phyloP scores from a whole-genome alignment of 1,140 invertebrate species.

The Drosophila subpulchrella region DNA sequence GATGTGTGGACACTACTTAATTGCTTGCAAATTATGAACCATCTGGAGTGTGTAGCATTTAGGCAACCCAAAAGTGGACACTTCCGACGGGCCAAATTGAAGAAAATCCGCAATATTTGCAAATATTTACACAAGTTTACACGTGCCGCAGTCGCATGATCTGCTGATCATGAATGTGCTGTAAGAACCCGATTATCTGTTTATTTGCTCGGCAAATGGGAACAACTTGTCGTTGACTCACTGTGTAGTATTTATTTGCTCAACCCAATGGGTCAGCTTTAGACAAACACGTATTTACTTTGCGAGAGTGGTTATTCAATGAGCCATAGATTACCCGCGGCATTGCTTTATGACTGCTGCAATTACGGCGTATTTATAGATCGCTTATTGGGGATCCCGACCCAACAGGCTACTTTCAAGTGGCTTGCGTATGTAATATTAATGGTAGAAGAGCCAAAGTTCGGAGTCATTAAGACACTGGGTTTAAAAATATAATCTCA shows the following conservation, averaged over 20 bases:
- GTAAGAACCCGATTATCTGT: conserved; percentile 1
- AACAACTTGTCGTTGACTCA: conserved; percentile 19
- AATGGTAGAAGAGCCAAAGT: background rate
- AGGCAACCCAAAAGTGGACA: conserved; percentile 48
- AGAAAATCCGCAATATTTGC: conserved; percentile 45
- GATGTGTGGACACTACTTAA: conserved; percentile 62
- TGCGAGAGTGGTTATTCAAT: conserved; percentile 38
- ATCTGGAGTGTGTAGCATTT: conserved; percentile 28
- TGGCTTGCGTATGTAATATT: conserved; percentile 1
- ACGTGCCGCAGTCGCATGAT: conserved; percentile 51
- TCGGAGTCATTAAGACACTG: background rate
- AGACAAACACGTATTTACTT: conserved; percentile 14
- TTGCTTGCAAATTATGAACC: conserved; percentile 71
- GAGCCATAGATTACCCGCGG: conserved; percentile 43
- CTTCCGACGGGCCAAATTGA: conserved; percentile 60
- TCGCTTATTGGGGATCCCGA: conserved; percentile 4
- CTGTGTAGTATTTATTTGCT: conserved; percentile 3
- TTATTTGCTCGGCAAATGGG: conserved; percentile 6
- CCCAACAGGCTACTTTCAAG: conserved; percentile 4
- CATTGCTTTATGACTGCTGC: conserved; percentile 36
- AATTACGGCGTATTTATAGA: conserved; percentile 47
- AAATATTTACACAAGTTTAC: conserved; percentile 32
- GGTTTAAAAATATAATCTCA: conserved; percentile 1
- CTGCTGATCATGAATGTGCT: conserved; percentile 26
- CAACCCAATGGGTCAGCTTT: conserved; percentile 11